phyloP scores from a whole-genome alignment of 2,888 invertebrate species.

The Tetramorium bicarinatum region DNA sequence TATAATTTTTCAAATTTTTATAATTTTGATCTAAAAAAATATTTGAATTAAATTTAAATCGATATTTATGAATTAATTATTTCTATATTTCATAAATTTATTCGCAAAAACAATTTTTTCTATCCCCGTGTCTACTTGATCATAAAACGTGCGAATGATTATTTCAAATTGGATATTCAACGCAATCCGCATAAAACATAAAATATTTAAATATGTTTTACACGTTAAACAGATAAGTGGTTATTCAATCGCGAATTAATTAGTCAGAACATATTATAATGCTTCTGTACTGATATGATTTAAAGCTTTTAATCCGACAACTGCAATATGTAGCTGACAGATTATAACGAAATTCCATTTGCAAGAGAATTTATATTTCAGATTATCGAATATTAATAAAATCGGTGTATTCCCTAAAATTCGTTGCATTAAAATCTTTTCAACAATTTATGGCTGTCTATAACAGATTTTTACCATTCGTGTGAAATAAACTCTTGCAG shows the following conservation, averaged over 20 bases:
- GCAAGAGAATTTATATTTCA: slow-evolving; percentile 27
- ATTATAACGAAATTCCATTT: slow-evolving; percentile 31
- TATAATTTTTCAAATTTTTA: neutral
- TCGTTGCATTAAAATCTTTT: neutral
- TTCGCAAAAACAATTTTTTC: slow-evolving; percentile 6
- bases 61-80: neutral
- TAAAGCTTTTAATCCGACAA: slow-evolving; percentile 42
- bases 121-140: neutral
- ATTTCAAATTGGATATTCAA: neutral
- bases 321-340: slow-evolving; percentile 22
- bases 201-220: slow-evolving; percentile 39
- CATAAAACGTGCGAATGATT: slow-evolving; percentile 6
- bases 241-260: slow-evolving; percentile 27
- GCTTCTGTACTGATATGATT: slow-evolving; percentile 26
- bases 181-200: neutral
- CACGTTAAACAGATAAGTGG: slow-evolving; percentile 11
- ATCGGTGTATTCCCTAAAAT: neutral
- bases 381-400: slow-evolving; percentile 31
- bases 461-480: neutral
- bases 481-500: slow-evolving; percentile 1
- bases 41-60: slow-evolving; percentile 19
- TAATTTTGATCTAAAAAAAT: neutral
- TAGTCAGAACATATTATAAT: slow-evolving; percentile 30
- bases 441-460: slow-evolving; percentile 3
- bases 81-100: slow-evolving; percentile 5